Evolutionary conservation across 2,113 vertebrate species (phyloP).

Genomic region (Tretioscincus oriximinensis): DNA sequence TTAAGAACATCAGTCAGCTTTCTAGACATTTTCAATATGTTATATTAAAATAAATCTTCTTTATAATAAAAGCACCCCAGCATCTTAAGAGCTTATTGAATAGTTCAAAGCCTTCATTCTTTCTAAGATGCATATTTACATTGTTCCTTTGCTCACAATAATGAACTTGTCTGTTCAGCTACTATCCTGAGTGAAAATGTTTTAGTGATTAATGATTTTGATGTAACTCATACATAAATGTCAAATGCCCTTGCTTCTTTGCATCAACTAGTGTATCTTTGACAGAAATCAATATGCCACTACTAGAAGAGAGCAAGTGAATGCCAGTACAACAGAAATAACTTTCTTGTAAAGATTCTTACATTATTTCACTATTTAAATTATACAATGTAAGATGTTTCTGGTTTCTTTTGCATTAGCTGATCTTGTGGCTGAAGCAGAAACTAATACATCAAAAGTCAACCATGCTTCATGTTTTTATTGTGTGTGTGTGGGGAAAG

Average conservation of each 20-base stretch:
- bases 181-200: neutral
- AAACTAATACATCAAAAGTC: neutral
- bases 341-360: neutral
- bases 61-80: neutral
- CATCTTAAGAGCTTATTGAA: neutral
- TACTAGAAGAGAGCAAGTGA: neutral
- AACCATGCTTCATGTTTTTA: neutral
- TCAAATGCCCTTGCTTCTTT: neutral
- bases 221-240: neutral
- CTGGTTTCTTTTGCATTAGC: neutral
- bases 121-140: neutral
- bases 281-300: neutral
- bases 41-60: neutral
- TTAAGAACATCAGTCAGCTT: slow-evolving; percentile 12
- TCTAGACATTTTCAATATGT: neutral
- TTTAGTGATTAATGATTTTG: slow-evolving; percentile 3
- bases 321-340: neutral
- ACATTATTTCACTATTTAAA: neutral
- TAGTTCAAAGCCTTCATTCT: slow-evolving; percentile 5
- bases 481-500: no score
- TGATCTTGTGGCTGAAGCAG: neutral
- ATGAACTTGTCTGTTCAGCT: slow-evolving; percentile 6
- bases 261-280: neutral
- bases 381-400: neutral
- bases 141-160: neutral